Evolutionary conservation across 2,797 vertebrate species (phyloP).

Genomic region (Hybognathus amarus): DNA sequence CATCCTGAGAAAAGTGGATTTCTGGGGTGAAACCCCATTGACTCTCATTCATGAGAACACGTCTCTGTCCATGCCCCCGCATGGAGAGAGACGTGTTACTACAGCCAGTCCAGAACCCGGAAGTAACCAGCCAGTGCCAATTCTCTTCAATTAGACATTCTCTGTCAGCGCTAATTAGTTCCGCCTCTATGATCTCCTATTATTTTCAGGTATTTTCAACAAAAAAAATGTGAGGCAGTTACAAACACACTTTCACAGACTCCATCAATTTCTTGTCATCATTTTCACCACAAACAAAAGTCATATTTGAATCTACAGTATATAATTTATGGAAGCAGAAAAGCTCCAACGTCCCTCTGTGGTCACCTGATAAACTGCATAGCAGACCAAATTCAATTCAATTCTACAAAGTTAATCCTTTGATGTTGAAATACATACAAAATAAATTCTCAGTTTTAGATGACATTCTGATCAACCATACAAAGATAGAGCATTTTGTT

Average conservation of each 20-base stretch:
- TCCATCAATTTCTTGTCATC: not conserved
- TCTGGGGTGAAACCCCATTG: no score
- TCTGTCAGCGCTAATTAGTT: no score
- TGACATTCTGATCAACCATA: not conserved
- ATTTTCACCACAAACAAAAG: not conserved
- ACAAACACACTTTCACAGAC: not conserved
- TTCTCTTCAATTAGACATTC: no score
- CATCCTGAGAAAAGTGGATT: no score
- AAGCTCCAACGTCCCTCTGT: conserved; percentile 32
- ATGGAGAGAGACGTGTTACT: no score
- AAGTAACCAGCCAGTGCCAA: no score
- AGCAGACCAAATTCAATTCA: not conserved
- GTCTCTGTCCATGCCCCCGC: no score
- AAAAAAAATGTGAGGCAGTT: no score
- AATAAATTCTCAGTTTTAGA: not conserved
- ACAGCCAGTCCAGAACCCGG: no score
- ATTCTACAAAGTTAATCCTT: not conserved
- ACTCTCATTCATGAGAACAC: no score
- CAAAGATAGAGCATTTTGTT: not conserved
- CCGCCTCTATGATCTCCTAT: no score
- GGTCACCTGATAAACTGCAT: conserved; percentile 32
- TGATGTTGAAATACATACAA: not conserved
- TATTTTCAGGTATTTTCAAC: no score
- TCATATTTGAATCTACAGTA: not conserved
- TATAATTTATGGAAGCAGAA: not conserved